Conservation (phyloP, 1,140 invertebrate genomes). For the Panulirus ornatus region DNA sequence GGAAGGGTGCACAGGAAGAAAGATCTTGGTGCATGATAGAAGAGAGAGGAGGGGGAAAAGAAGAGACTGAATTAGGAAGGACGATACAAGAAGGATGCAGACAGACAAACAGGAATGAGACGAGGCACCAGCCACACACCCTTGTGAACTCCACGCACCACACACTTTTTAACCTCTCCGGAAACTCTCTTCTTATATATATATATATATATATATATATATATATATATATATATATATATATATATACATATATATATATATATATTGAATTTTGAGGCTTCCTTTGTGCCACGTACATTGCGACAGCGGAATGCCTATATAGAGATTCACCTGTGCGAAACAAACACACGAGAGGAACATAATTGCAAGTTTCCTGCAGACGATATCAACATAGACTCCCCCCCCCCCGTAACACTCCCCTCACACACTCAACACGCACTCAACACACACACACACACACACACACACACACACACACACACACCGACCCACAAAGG, state of each 20-base stretch:
- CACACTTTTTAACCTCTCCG: background rate
- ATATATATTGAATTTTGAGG: too few species aligned
- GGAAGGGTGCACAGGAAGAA: too few species aligned
- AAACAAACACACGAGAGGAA: background rate
- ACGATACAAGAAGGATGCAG: too few species aligned
- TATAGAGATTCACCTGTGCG: background rate
- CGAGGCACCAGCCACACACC: background rate
- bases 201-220: background rate
- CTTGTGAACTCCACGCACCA: background rate
- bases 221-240: background rate
- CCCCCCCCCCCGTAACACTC: too few species aligned
- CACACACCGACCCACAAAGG: background rate
- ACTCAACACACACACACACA: background rate
- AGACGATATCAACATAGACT: background rate
- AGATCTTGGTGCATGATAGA: too few species aligned
- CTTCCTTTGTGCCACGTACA: background rate
- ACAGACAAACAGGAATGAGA: too few species aligned
- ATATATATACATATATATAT: background rate
- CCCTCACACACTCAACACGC: too few species aligned
- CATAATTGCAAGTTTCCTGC: background rate
- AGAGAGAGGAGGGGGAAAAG: too few species aligned
- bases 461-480: too few species aligned
- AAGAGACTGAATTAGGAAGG: too few species aligned
- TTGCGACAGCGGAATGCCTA: too few species aligned
- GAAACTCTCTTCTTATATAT: background rate